phyloP scores from a whole-genome alignment of 2,797 vertebrate species.

The Protonibea diacanthus region DNA sequence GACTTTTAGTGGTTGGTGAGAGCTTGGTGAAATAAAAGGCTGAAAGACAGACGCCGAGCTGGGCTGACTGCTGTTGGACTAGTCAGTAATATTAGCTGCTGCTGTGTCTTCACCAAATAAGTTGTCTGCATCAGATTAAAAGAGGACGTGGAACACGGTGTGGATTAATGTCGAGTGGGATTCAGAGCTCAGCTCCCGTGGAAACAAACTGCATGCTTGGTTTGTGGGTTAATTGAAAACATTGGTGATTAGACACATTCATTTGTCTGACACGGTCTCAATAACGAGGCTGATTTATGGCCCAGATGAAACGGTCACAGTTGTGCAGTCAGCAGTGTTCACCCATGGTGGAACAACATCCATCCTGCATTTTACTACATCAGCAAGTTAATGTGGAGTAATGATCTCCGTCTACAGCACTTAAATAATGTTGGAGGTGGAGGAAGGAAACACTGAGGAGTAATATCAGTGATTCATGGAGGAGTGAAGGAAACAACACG shows the following conservation, averaged over 20 bases:
- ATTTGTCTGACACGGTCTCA: conserved; percentile 62
- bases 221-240: conserved; percentile 65
- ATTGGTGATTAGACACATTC: conserved; percentile 57
- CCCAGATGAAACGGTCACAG: conserved; percentile 53
- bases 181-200: conserved; percentile 13
- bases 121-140: not conserved
- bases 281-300: conserved; percentile 64
- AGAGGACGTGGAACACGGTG: conserved; percentile 24
- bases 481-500: not conserved
- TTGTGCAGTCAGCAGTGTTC: conserved; percentile 37
- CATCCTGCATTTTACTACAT: conserved; percentile 46
- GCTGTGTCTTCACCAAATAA: not conserved
- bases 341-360: conserved; percentile 19
- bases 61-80: no score
- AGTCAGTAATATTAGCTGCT: not conserved
- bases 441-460: not conserved
- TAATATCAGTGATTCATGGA: not conserved
- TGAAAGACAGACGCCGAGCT: no score
- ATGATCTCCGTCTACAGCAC: conserved; percentile 17
- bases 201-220: conserved; percentile 29
- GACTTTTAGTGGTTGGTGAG: no score
- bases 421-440: not conserved
- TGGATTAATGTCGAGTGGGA: conserved; percentile 24
- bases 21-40: no score
- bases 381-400: conserved; percentile 53